Conservation (phyloP, 2,797 vertebrate genomes). For the Natrix natrix region DNA sequence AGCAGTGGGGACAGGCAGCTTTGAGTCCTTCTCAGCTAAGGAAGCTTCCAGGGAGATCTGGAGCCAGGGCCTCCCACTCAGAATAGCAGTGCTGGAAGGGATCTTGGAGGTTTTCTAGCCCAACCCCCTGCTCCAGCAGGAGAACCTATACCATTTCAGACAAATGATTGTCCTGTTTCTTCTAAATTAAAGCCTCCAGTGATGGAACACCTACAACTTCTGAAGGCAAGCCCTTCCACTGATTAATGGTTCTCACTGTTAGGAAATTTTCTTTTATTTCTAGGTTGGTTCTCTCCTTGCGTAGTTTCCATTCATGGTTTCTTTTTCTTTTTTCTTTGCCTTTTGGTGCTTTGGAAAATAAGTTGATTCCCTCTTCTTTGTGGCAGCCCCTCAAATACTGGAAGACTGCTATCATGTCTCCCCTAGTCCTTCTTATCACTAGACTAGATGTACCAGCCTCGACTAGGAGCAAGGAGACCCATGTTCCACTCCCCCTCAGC, state of each 20-base stretch:
- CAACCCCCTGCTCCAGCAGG: not conserved
- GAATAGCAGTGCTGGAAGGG: not conserved
- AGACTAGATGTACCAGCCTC: not conserved
- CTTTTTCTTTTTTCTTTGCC: not conserved
- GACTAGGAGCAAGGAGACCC: not conserved
- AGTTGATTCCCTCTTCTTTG: not conserved
- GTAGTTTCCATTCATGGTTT: not conserved
- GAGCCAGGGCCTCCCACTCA: not conserved
- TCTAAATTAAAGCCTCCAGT: not conserved
- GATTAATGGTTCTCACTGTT: not conserved
- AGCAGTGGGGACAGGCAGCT: not conserved
- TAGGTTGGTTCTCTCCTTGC: not conserved
- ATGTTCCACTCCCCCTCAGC: not conserved
- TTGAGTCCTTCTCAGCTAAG: not conserved
- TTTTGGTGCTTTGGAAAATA: not conserved
- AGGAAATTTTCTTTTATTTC: not conserved
- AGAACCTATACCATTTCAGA: too few relatives aligned
- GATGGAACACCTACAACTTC: not conserved
- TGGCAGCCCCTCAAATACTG: not conserved
- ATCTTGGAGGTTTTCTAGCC: not conserved
- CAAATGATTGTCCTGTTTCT: not conserved
- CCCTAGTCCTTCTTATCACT: not conserved
- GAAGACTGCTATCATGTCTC: not conserved
- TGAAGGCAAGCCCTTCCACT: not conserved
- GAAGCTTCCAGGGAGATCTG: not conserved